Percentiles rank a stretch among this genome's conserved stretches.
Evolutionary conservation across 2,113 vertebrate species (phyloP).

Genomic region (Megaceryle torquata): DNA sequence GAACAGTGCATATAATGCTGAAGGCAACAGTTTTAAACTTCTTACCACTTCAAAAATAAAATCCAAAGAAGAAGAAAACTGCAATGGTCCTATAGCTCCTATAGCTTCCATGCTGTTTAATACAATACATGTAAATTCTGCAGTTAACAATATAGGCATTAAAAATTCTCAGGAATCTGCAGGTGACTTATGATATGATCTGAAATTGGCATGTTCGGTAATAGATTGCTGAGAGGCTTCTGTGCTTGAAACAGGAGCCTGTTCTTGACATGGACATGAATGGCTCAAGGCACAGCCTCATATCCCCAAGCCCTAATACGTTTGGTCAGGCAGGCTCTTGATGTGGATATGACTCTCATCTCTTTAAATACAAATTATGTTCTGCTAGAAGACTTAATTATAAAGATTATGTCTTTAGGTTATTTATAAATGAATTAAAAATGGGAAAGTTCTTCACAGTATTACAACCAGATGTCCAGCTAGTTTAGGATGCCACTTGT

Average conservation of each 20-base stretch:
- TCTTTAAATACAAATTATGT: not conserved
- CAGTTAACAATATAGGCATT: not conserved
- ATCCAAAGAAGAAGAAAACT: not conserved
- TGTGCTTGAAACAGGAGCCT: not conserved
- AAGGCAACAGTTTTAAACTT: not conserved
- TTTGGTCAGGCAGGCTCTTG: not conserved
- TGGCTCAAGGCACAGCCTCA: not conserved
- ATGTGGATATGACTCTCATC: not conserved
- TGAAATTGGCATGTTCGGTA: not conserved
- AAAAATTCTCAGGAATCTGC: not conserved
- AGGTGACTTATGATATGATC: not conserved
- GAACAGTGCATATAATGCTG: not conserved
- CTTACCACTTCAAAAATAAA: not conserved
- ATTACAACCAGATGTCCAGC: not conserved
- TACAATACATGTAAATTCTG: not conserved
- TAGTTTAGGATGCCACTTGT: not conserved
- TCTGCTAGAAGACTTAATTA: not conserved
- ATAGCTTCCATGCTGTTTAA: not conserved
- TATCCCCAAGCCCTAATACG: fast-evolving
- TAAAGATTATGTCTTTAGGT: not conserved
- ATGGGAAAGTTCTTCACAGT: not conserved
- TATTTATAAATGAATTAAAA: not conserved
- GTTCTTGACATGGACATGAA: not conserved
- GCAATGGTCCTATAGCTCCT: not conserved
- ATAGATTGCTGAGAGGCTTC: not conserved